These are phyloP conservation scores for Catalaphyllia jardinei DNA, from an alignment of 64 coral and sea anemone genomes.

Conservation along the genomic window DNA sequence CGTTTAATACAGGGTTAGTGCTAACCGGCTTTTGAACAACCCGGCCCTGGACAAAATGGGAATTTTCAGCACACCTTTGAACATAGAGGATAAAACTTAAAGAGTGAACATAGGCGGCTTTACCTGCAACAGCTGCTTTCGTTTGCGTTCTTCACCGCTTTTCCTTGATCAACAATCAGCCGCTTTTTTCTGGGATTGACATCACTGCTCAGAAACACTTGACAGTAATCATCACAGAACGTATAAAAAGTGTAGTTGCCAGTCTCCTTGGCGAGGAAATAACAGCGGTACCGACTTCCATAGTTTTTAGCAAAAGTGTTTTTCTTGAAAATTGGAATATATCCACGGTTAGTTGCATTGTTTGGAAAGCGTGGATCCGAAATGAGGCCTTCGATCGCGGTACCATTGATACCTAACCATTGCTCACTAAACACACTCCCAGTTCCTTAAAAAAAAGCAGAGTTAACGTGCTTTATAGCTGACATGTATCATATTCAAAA, in stretches of 20 bases:
- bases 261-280: conserved; percentile 34
- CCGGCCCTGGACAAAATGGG: too few species aligned
- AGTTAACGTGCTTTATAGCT: background rate
- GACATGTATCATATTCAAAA: too few species aligned
- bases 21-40: too few species aligned
- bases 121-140: conserved; percentile 17
- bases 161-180: conserved; percentile 18
- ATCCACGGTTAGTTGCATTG: background rate
- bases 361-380: background rate
- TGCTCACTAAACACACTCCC: background rate
- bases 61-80: too few species aligned
- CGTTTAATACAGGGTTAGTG: too few species aligned
- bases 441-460: background rate
- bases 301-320: background rate
- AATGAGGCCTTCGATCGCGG: background rate
- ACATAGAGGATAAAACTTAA: background rate
- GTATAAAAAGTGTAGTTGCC: conserved; percentile 49
- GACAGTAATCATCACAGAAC: conserved; percentile 46
- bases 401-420: conserved; percentile 5
- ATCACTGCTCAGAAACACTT: conserved; percentile 41
- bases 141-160: background rate
- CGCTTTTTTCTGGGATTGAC: conserved; percentile 25
- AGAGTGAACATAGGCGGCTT: background rate
- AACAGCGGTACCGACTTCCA: conserved; percentile 36
- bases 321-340: background rate